phyloP scores from a whole-genome alignment of 2,797 vertebrate genomes.

The Triplophysa yarkandensis region DNA sequence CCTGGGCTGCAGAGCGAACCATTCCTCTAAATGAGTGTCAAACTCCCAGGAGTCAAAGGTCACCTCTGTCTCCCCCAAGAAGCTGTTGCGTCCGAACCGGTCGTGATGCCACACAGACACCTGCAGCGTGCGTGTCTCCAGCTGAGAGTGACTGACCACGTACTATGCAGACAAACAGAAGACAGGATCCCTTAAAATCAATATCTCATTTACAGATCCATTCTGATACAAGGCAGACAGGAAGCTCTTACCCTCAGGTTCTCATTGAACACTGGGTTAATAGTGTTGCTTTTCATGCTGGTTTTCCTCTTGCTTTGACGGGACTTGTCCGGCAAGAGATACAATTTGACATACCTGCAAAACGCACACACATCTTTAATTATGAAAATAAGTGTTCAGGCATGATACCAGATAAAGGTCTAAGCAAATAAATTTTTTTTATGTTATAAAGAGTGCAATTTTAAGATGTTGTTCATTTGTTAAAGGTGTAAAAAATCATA shows the following conservation, averaged over 20 bases:
- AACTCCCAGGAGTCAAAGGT: constrained; percentile 96
- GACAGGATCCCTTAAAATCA: constrained; percentile 12
- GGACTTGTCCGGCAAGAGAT: constrained; percentile 93
- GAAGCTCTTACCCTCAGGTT: constrained; percentile 83
- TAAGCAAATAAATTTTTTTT: too few relatives aligned
- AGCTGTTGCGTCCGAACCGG: constrained; percentile 92
- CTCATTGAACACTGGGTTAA: constrained; percentile 92
- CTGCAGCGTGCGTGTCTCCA: constrained; percentile 92
- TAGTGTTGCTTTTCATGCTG: constrained; percentile 89
- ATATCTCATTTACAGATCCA: constrained; percentile 5
- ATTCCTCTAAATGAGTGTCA: constrained; percentile 87
- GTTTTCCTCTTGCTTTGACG: constrained; percentile 97
- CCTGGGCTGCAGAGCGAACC: constrained; percentile 91
- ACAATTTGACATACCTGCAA: constrained; percentile 92
- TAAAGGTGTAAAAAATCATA: too few relatives aligned
- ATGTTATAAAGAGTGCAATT: too few relatives aligned
- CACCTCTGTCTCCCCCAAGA: constrained; percentile 95
- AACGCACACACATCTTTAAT: constrained; percentile 17
- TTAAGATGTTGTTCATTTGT: too few relatives aligned
- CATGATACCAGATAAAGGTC: too few relatives aligned
- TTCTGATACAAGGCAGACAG: background rate
- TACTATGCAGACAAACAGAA: constrained; percentile 74
- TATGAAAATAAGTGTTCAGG: too few relatives aligned
- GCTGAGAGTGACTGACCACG: constrained; percentile 93
- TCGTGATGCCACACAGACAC: constrained; percentile 97